Evolutionary conservation across 2,797 vertebrate species (phyloP).

Genomic region (Todus mexicanus): DNA sequence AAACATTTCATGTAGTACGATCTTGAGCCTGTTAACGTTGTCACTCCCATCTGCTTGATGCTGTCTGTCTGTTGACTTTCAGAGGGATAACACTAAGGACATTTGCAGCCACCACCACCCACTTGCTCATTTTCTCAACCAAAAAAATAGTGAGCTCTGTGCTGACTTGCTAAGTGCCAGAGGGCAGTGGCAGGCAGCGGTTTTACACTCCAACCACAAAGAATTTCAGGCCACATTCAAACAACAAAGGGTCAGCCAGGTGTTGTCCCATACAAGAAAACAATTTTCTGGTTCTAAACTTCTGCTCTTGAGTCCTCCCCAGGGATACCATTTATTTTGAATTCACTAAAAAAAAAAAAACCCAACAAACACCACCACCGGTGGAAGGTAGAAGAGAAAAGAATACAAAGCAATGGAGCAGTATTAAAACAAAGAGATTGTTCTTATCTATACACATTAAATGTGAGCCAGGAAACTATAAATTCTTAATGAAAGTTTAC

Average conservation of each 20-base stretch:
- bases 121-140: not conserved
- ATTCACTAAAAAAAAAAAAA: not conserved
- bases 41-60: not conserved
- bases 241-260: constrained; percentile 58
- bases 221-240: constrained; percentile 32
- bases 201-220: not conserved
- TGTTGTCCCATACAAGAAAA: constrained; percentile 52
- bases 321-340: not conserved
- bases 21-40: not conserved
- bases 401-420: not conserved
- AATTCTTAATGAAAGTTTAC: constrained; percentile 57
- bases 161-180: constrained; percentile 49
- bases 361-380: not conserved
- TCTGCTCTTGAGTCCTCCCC: not conserved
- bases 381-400: not conserved
- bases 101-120: not conserved
- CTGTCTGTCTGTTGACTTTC: not conserved
- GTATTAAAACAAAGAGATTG: constrained; percentile 26
- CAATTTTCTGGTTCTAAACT: constrained; percentile 49
- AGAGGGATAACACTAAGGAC: not conserved
- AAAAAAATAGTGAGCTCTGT: not conserved
- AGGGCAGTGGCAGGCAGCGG: not conserved
- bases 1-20: not conserved
- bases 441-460: constrained; percentile 35
- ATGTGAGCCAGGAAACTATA: constrained; percentile 25